Percentiles rank a stretch among this genome's conserved stretches.
Evolutionary conservation across 1,140 invertebrate species (phyloP).

Genomic region (Plectrocnemia conspersa): DNA sequence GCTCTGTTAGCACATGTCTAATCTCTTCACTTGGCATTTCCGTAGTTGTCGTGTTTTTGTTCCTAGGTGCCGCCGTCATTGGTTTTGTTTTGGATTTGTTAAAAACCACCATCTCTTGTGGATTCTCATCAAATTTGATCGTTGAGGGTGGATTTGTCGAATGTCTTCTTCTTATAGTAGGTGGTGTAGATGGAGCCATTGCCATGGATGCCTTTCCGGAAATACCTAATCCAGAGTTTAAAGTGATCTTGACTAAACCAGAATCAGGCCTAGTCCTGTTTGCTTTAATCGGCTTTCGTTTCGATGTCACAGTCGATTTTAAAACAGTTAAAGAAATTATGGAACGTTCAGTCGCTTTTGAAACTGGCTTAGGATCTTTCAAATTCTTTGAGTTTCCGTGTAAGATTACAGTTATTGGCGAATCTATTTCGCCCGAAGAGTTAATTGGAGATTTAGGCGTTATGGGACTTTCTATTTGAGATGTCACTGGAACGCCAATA

Average conservation of each 20-base stretch:
- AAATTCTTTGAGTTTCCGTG: conserved; percentile 12
- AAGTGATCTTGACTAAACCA: conserved; percentile 27
- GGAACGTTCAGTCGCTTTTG: conserved; percentile 21
- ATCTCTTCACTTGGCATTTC: conserved; percentile 31
- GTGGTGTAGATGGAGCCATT: neutral
- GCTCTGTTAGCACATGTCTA: conserved; percentile 48
- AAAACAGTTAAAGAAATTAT: conserved; percentile 24
- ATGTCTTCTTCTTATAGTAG: neutral
- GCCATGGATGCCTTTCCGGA: conserved; percentile 1
- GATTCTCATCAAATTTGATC: neutral
- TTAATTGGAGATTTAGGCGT: conserved; percentile 6
- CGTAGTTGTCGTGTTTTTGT: conserved; percentile 1
- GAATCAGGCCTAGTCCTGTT: conserved; percentile 19
- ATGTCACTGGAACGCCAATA: neutral
- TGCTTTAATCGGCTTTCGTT: conserved; percentile 22
- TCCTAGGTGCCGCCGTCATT: neutral
- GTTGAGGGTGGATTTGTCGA: neutral
- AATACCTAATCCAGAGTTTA: conserved; percentile 11
- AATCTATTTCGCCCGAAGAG: conserved; percentile 17
- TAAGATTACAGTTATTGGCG: conserved; percentile 21
- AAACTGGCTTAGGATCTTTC: conserved; percentile 11
- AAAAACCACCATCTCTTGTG: no score
- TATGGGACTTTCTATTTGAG: conserved; percentile 32
- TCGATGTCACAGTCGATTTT: conserved; percentile 26
- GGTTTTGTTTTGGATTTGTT: neutral